Base-by-base conservation (phyloP, 2,797 vertebrate species). In the Knipowitschia caucasica region DNA sequence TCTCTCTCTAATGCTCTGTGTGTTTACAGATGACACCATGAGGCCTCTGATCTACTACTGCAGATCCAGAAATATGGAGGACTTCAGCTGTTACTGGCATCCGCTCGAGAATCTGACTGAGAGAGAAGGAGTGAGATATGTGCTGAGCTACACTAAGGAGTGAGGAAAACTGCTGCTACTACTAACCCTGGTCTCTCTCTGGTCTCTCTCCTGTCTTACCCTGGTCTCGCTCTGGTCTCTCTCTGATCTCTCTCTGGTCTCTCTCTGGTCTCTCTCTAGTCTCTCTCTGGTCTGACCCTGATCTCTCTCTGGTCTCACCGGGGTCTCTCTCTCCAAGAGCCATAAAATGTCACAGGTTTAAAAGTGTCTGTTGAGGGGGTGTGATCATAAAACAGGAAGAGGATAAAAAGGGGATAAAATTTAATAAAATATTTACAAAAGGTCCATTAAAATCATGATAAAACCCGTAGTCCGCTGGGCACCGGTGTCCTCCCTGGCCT, bases 81-180 rank as follows among this genome's bases (percentile, higher is more conserved):
- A 85, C 50, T 92, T 92, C 77, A 89, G 72, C 53, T 92, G 91
- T 77, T 89, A 89, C 89, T 92, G 90, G 91, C 80, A 57, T 23
- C 85, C 88, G 0, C 66, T 89, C 2, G 56, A 65, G 47, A 80
- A 84, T 65, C 59, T 75, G 75, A 76, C 77, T 0, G 69, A 69
- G 0, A 62, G 50, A 0, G 71, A 80, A 39, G 38, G 66, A 11
- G 47, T 84, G 61, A 56, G 34, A 39, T 85, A 91, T 64, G 56
- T 73, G 9, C 70, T 91, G 23, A 82, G 53, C 14, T 92, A 92
- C 83, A 62, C 64, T 36, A 79, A 45, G 39, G 86, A 81, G 90
- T 92, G n/a, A 76, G n/a, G 87, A 49, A 20, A 15, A 33, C 26
- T 36, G 27, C 26, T 31, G 17, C 27, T 15, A 12, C 34, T 27